A percentile compares a stretch with the other conserved stretches of the same genome.
These are phyloP conservation scores for Cheilosia vulpina DNA, from an alignment of 2,888 invertebrate species.

Conservation along the genomic window DNA sequence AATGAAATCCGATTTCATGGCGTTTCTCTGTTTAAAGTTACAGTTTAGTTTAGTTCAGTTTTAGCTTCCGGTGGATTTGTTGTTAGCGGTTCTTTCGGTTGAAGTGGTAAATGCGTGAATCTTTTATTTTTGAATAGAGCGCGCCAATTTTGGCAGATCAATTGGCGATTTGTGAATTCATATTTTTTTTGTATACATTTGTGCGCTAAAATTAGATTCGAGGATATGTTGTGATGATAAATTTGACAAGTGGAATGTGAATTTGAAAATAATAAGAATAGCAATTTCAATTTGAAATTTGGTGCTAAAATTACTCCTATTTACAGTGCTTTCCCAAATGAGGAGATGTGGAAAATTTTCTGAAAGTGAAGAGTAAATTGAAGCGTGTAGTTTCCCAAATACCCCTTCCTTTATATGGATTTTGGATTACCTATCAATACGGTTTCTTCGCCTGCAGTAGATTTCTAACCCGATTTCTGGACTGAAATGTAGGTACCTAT, in stretches of 20 bases:
- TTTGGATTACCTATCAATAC: slow-evolving; percentile 64
- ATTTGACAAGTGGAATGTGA: slow-evolving; percentile 29
- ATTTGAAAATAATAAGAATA: slow-evolving; percentile 6
- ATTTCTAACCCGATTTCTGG: slow-evolving; percentile 33
- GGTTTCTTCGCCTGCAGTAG: slow-evolving; percentile 26
- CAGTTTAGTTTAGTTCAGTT: slow-evolving; percentile 77
- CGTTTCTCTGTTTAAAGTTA: slow-evolving; percentile 59
- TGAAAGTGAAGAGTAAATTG: not conserved
- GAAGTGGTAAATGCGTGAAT: slow-evolving; percentile 15
- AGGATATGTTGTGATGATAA: slow-evolving; percentile 23
- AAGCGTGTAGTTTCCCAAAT: not conserved
- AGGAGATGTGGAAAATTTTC: slow-evolving; percentile 1
- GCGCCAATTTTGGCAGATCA: slow-evolving; percentile 22
- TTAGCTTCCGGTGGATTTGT: slow-evolving; percentile 80
- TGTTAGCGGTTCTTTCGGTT: slow-evolving; percentile 51
- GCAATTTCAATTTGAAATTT: not conserved
- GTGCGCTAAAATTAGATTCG: slow-evolving; percentile 40
- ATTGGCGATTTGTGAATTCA: slow-evolving; percentile 29
- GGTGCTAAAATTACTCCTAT: slow-evolving; percentile 11
- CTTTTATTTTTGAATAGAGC: slow-evolving; percentile 24
- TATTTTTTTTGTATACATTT: slow-evolving; percentile 8
- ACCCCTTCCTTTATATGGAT: slow-evolving; percentile 39
- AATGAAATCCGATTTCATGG: slow-evolving; percentile 74
- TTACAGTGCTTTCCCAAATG: slow-evolving; percentile 12
- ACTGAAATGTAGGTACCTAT: slow-evolving; percentile 49